These are phyloP conservation scores for Cheiracanthium punctorium DNA, from an alignment of 2,888 invertebrate species.

Conservation along the genomic window DNA sequence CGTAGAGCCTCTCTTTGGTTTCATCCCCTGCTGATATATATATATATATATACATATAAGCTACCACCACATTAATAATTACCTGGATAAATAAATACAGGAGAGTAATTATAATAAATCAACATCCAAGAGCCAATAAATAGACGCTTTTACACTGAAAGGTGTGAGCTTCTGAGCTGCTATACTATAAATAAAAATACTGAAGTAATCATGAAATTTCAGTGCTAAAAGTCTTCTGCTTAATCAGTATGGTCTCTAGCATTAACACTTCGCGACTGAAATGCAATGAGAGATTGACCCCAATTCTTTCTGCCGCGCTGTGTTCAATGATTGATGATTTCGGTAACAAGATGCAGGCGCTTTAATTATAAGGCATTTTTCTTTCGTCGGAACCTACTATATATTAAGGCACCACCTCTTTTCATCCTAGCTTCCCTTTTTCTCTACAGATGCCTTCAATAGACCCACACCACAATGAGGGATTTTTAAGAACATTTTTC, in stretches of 20 bases:
- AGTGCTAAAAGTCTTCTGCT: neutral
- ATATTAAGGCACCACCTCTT: slow-evolving; percentile 65
- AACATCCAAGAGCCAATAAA: too few relatives aligned
- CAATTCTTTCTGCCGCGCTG: slow-evolving; percentile 53
- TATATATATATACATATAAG: too few relatives aligned
- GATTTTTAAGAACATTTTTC: slow-evolving; percentile 60
- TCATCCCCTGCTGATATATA: too few relatives aligned
- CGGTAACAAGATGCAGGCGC: slow-evolving; percentile 67
- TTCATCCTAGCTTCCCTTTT: slow-evolving; percentile 47
- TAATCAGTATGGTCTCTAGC: neutral
- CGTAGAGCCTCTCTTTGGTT: too few relatives aligned
- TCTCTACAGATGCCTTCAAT: slow-evolving; percentile 54
- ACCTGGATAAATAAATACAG: too few relatives aligned
- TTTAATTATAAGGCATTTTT: slow-evolving; percentile 70
- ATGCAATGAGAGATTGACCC: slow-evolving; percentile 66
- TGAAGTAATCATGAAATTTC: neutral
- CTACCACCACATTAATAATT: too few relatives aligned
- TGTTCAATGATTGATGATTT: slow-evolving; percentile 66
- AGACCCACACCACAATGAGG: slow-evolving; percentile 56
- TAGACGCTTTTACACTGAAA: too few relatives aligned
- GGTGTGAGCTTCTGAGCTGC: too few relatives aligned
- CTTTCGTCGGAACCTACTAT: slow-evolving; percentile 61
- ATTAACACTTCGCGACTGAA: slow-evolving; percentile 17
- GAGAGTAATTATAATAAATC: too few relatives aligned
- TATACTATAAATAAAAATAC: neutral